These are phyloP conservation scores for Catharus bicknelli DNA, from an alignment of 2,113 vertebrate species.

Conservation along the genomic window DNA sequence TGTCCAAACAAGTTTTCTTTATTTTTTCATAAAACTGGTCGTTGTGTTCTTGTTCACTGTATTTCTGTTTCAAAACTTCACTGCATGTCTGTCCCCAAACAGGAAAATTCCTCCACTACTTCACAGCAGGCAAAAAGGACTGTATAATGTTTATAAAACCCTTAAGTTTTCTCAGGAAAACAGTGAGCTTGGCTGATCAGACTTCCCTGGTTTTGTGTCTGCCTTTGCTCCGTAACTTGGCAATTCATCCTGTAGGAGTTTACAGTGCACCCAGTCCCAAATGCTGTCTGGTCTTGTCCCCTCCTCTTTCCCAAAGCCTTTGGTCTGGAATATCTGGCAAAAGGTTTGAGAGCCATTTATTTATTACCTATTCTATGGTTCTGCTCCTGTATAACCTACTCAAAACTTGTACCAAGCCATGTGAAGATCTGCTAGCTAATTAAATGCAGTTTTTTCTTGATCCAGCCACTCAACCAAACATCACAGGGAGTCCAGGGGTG, in stretches of 20 bases:
- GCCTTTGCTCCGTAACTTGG: not conserved
- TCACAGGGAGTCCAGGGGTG: not conserved
- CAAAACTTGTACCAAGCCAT: not conserved
- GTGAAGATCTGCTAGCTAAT: not conserved
- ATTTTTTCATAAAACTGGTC: not conserved
- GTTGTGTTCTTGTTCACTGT: not conserved
- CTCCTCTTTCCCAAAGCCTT: not conserved
- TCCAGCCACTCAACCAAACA: not conserved
- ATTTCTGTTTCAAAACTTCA: not conserved
- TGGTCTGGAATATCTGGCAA: not conserved
- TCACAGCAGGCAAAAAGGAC: not conserved
- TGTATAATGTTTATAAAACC: not conserved
- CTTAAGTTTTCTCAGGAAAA: not conserved
- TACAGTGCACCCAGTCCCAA: accelerated
- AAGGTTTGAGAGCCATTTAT: not conserved
- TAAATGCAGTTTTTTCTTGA: not conserved
- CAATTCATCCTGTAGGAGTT: not conserved
- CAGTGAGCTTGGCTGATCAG: not conserved
- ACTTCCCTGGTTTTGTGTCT: not conserved
- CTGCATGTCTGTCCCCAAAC: not conserved
- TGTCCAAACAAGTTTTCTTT: not conserved
- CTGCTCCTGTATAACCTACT: not conserved
- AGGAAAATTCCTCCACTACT: not conserved
- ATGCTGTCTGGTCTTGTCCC: not conserved
- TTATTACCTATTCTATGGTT: not conserved